Evolutionary conservation across 2,113 vertebrate genomes (phyloP).

Genomic region (Otocyon megalotis): DNA sequence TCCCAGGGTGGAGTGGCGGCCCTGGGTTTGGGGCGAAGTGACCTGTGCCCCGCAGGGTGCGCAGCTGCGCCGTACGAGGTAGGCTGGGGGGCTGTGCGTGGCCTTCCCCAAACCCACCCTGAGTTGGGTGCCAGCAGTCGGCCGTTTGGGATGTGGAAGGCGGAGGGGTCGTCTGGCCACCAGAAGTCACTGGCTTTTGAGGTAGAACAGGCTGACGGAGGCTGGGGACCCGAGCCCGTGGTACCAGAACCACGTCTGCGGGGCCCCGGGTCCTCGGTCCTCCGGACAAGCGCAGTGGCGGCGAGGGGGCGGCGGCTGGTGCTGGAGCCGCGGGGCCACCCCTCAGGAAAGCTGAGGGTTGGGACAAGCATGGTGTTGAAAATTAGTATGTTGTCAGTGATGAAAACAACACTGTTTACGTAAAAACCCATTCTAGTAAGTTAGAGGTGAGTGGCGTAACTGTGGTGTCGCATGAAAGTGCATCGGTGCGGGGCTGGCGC

Average conservation of each 20-base stretch:
- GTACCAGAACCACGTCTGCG: rapidly evolving
- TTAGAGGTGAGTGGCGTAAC: not conserved
- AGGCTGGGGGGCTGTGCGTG: rapidly evolving
- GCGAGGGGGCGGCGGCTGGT: rapidly evolving
- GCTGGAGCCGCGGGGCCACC: not conserved
- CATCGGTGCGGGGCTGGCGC: not conserved
- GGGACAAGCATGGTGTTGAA: not conserved
- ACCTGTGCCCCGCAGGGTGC: rapidly evolving
- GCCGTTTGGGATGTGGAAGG: not conserved
- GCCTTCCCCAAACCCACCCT: rapidly evolving
- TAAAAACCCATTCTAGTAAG: not conserved
- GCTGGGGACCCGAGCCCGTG: not conserved
- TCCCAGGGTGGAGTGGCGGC: rapidly evolving
- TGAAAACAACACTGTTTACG: not conserved
- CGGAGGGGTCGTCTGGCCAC: not conserved
- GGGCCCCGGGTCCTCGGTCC: not conserved
- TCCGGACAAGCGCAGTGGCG: rapidly evolving
- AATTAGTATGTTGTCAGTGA: not conserved
- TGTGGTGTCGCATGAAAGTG: not conserved
- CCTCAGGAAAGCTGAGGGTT: not conserved
- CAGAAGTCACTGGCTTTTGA: not conserved
- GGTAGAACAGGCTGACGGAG: not conserved
- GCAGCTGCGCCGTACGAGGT: not conserved
- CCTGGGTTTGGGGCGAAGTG: rapidly evolving
- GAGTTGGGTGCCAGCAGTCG: rapidly evolving